Base-by-base conservation (phyloP, 2,888 invertebrate genomes). In the Argyresthia goedartella region DNA sequence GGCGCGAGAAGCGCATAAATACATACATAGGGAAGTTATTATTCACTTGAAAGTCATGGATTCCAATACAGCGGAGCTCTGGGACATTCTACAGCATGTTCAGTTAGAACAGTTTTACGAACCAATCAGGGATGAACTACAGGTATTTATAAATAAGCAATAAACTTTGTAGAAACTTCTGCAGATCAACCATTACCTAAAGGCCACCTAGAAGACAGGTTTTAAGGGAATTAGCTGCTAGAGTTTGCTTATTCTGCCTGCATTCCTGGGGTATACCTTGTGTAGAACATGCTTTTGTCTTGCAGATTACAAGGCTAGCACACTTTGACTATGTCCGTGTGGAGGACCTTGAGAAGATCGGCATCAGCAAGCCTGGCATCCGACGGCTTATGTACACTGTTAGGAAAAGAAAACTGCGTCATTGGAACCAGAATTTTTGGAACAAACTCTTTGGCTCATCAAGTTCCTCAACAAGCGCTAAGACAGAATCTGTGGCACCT, bases 291-390 rank as follows among this genome's bases (percentile, higher is more conserved):
- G 6, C 14, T 45, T 15, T 36, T 53, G 55, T 56, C 59, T 81
- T 76, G 58, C 89, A 95, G 90, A 92, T 98, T 54, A 96, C 98
- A 39, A 89, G 96, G 56, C 79, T 98, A 64, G 93, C 96, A 51
- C 99, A 99, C 81, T 99, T 99, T 75, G 97, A 98, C 66, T 97
- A 95, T 89, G 98, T 99, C n/a, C 95, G 95, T 66, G 87, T 94
- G 0, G 97, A 97, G 61, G 98, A 99, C 80, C 88, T 99, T 67
- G 97, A 97, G 70, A 94, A 95, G 68, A 94, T 98, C 69, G 98
- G 98, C 1, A 90, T 99, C 69, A 96, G 97, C 49, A 95, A 95
- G 72, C 98, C 98, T 51, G 98, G 97, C 3, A 92, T 96, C 4
- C 88, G 98, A 39, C 89, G 98, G 52, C 85, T 99, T 11, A 84